Conservation (phyloP, 2,797 vertebrate genomes). For the Gymnoscopelus braueri region DNA sequence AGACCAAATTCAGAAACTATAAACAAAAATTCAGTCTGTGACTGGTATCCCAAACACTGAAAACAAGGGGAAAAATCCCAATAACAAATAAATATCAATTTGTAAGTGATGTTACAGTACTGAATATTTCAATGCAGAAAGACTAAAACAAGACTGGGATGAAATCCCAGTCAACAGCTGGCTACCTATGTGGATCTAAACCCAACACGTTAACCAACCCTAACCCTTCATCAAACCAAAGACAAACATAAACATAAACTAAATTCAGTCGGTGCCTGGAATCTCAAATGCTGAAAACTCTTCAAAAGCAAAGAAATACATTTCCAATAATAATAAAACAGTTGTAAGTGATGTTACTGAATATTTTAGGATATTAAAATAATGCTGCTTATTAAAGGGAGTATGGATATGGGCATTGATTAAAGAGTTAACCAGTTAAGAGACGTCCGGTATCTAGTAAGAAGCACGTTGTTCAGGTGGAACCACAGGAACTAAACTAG, state of each 20-base stretch:
- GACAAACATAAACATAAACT: too few species aligned
- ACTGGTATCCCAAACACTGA: constrained; percentile 15
- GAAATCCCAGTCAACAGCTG: too few species aligned
- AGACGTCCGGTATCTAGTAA: too few species aligned
- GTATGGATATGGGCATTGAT: constrained; percentile 66
- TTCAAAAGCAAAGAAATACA: constrained; percentile 1
- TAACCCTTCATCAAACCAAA: too few species aligned
- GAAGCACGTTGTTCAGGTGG: not conserved
- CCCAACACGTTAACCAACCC: too few species aligned
- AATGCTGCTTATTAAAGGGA: constrained; percentile 59
- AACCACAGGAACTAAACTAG: constrained; percentile 65
- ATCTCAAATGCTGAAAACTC: too few species aligned
- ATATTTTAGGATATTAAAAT: constrained; percentile 14
- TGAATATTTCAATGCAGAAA: too few species aligned
- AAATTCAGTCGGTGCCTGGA: too few species aligned
- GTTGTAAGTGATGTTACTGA: constrained; percentile 32
- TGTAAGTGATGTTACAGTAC: too few species aligned
- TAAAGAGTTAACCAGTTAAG: constrained; percentile 69
- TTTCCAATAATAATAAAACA: constrained; percentile 2
- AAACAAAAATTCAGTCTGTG: not conserved
- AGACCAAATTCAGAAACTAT: constrained; percentile 11
- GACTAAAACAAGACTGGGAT: too few species aligned
- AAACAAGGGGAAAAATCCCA: not conserved
- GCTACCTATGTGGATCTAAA: too few species aligned
- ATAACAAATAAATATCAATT: too few species aligned